Evolutionary conservation across 2,113 vertebrate genomes (phyloP).

Genomic region (Macquaria ambigua): DNA sequence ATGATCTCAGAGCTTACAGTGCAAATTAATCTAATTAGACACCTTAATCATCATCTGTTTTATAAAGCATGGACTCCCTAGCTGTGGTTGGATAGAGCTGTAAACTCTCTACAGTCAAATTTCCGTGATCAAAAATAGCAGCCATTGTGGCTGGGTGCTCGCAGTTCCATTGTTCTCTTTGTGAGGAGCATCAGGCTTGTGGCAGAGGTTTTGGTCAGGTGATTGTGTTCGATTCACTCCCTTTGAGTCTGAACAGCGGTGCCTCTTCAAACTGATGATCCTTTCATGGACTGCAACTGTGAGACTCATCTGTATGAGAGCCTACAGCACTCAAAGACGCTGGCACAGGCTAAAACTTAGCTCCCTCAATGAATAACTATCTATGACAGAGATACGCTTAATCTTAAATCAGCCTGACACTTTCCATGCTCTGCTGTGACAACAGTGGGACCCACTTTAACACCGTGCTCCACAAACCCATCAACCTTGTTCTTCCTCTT

Average conservation of each 20-base stretch:
- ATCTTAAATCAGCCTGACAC: slow-evolving; percentile 44
- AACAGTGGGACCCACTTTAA: slow-evolving; percentile 32
- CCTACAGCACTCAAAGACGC: slow-evolving; percentile 18
- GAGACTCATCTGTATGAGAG: slow-evolving; percentile 37
- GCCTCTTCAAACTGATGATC: slow-evolving; percentile 45
- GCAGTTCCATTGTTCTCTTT: slow-evolving; percentile 32
- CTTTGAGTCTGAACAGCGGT: slow-evolving; percentile 30
- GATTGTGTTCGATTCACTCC: slow-evolving; percentile 25
- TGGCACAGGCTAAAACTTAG: slow-evolving; percentile 18
- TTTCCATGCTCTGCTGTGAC: slow-evolving; percentile 26
- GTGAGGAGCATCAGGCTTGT: slow-evolving; percentile 17
- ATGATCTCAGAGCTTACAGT: slow-evolving; percentile 4
- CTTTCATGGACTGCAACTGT: slow-evolving; percentile 51
- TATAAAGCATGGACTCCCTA: slow-evolving; percentile 6
- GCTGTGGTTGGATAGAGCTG: slow-evolving; percentile 12
- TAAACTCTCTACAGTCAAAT: neutral
- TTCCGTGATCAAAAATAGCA: slow-evolving; percentile 29
- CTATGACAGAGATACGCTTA: slow-evolving; percentile 13
- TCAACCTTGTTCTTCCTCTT: slow-evolving; percentile 8
- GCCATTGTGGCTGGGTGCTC: neutral
- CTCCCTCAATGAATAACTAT: slow-evolving; percentile 23
- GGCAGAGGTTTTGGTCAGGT: slow-evolving; percentile 19
- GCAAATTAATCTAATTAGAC: slow-evolving; percentile 22
- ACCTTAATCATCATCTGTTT: slow-evolving; percentile 25
- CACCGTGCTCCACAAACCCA: slow-evolving; percentile 14